Evolutionary conservation across 1,140 invertebrate genomes (phyloP), one percentile per base, ranked within the genome.

Genomic region (Hormaphis cornu): DNA sequence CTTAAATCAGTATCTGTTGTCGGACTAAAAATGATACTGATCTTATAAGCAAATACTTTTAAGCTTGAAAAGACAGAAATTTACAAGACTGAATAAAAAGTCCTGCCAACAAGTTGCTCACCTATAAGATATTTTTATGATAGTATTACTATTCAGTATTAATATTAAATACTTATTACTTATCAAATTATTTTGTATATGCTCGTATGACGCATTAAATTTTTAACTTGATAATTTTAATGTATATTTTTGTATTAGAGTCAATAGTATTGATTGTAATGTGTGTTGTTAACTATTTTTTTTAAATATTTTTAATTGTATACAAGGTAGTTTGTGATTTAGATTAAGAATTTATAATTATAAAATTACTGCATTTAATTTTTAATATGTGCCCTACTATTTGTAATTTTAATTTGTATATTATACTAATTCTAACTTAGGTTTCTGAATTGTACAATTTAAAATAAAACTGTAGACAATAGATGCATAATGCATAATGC

Each of bases 31-130:
- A 40, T 46, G 7, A 16, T 3, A 26, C 18, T 4, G 14, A 16
- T 50, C 30, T 50, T 66, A 35, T 30, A 66, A 61, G 18, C 37
- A 59, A 12, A 46, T 20, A 42, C 18, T 20, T 54, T 58, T 40
- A 40, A 40, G 28, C 33, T 58, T 26, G n/a, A 50, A 50, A 48
- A 48, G 30, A 35, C 12, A 14, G 28, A 66, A 66, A 50, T 46
- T 22, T 48, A 66, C 44, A 66, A 66, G 61, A 66, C 61, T 66
- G 61, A 66, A 63, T 35, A 14, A 12, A 66, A 66, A 66, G 44
- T 66, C 61, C 61, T 66, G 61, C 44, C 28, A 66, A 66, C 40
- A 40, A 48, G 50, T 66, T 66, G 61, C 61, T 66, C 61, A 66
- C 24, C n/a, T 6, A 46, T 46, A 48, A 46, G 18, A 58, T 58